phyloP scores from a whole-genome alignment of 1,140 invertebrate genomes.

The Arion vulgaris region DNA sequence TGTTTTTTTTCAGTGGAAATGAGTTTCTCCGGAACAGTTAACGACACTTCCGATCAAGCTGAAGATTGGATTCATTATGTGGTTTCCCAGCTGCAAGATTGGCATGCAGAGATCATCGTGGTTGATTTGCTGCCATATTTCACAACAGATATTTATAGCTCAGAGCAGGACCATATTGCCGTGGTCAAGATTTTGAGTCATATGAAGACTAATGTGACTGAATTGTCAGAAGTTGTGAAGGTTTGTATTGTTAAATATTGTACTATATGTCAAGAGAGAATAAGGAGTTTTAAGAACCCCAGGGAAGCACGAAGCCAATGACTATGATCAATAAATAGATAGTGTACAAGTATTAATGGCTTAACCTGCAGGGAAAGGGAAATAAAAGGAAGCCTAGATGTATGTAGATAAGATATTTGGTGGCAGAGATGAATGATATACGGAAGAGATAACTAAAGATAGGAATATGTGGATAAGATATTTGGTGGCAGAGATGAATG shows the following conservation, averaged over 20 bases:
- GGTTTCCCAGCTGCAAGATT: not conserved
- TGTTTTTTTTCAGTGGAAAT: conserved; percentile 5
- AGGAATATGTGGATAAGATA: too few species aligned
- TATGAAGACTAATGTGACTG: not conserved
- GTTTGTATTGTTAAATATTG: conserved; percentile 1
- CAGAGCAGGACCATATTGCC: conserved; percentile 1
- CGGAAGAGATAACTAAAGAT: too few species aligned
- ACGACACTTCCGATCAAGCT: not conserved
- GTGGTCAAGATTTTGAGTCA: not conserved
- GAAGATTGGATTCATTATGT: not conserved
- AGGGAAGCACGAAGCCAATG: not conserved
- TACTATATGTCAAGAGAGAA: too few species aligned
- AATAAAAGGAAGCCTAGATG: too few species aligned
- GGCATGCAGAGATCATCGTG: conserved; percentile 22
- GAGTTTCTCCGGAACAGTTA: conserved; percentile 1
- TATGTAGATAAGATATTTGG: too few species aligned
- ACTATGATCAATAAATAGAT: too few species aligned
- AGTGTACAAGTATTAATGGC: too few species aligned
- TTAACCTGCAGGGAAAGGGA: too few species aligned
- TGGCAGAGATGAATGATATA: too few species aligned
- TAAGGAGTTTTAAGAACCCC: too few species aligned
- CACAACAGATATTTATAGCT: conserved; percentile 2
- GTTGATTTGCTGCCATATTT: conserved; percentile 29
- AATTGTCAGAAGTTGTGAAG: not conserved
- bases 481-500: too few species aligned